These are phyloP conservation scores for Erpobdella octoculata DNA, from an alignment of 2,888 invertebrate species.

Conservation along the genomic window DNA sequence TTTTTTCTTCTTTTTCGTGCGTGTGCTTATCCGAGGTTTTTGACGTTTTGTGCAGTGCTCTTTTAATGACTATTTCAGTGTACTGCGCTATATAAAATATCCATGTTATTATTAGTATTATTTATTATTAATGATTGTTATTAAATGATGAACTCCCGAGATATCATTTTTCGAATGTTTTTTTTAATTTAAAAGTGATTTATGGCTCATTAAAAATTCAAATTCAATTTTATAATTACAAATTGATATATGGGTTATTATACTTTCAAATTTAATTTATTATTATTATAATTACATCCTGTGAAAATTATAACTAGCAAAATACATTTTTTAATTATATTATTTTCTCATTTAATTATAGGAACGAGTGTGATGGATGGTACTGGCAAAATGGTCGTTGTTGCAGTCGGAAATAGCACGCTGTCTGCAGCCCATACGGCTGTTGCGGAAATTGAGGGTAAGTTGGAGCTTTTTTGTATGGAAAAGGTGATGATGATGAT, in stretches of 20 bases:
- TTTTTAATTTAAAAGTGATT: too few species aligned
- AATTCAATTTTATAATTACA: too few species aligned
- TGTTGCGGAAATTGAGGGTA: neutral
- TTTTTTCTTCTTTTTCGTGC: neutral
- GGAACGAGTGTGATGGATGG: conserved; percentile 18
- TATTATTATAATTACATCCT: neutral
- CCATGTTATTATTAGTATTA: too few species aligned
- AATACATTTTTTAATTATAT: neutral
- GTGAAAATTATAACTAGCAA: neutral
- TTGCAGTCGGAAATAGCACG: conserved; percentile 6
- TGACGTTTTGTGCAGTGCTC: too few species aligned
- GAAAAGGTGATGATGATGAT: too few species aligned
- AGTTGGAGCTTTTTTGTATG: too few species aligned
- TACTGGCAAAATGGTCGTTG: conserved; percentile 20
- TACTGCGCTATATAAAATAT: neutral
- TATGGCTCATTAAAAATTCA: too few species aligned
- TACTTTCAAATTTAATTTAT: neutral
- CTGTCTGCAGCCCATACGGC: neutral
- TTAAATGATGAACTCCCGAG: too few species aligned
- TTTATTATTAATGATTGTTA: too few species aligned
- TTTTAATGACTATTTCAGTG: neutral
- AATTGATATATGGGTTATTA: too few species aligned
- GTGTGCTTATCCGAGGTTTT: too few species aligned
- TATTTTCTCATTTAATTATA: neutral
- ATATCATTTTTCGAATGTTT: too few species aligned